Base-by-base conservation (phyloP, 2,797 vertebrate genomes). In the Cossypha caffra region DNA sequence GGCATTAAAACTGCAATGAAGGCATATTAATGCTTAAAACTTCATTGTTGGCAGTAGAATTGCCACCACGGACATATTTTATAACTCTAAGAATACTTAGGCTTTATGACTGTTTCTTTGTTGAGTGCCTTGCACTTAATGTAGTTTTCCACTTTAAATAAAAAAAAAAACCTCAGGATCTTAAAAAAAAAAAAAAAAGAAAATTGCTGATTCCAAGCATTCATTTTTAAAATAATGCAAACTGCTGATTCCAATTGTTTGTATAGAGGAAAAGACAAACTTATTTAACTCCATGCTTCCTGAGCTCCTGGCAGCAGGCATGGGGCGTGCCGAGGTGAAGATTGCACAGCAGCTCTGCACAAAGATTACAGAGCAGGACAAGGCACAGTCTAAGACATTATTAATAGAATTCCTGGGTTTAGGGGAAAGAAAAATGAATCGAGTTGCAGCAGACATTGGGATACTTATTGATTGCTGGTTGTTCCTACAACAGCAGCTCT, bases 21-120 rank as follows among this genome's bases (percentile, higher is more conserved):
- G 98, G 98, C 98, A 98, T 98, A 98, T 98, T 98, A 98, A 98
- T 98, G 98, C 98, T 98, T 98, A 96, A 98, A 98, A 98, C 98
- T 98, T 98, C 98, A 98, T 98, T 98, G 98, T 98, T 98, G 98
- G 98, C 97, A 97, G 98, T 98, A 96, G 98, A 98, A 98, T 98
- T 98, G 98, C 98, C 98, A 98, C 98, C 97, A 98, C 90, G 98
- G 98, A 98, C 98, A 97, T 98, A 98, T 98, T 98, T 98, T 98
- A 98, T 98, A 98, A 98, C 98, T 98, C 98, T 97, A 97, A 98
- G 97, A 98, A 98, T 98, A 98, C 98, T 98, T 98, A 98, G 97
- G 98, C 97, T 98, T 98, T 98, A 98, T 98, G 97, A 97, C 97
- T 98, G 96, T 94, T 98, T 95, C 98, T 98, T 98, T 98, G 98